Conservation (phyloP, 2,888 invertebrate genomes). For the Synergus umbraculus region DNA sequence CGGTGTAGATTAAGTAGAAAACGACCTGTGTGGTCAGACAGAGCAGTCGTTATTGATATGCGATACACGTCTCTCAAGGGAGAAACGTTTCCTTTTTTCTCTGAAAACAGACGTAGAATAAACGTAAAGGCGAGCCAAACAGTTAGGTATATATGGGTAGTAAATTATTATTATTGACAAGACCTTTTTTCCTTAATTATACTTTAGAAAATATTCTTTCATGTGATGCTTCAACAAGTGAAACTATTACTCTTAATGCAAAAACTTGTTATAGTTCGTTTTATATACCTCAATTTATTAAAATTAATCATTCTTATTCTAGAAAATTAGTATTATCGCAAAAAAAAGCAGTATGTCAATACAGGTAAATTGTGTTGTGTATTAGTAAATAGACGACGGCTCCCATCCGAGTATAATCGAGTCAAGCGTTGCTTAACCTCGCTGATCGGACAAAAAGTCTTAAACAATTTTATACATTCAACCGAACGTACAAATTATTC, state of each 20-base stretch:
- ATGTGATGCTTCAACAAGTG: neutral
- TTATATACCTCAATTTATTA: too few species aligned
- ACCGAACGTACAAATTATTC: too few species aligned
- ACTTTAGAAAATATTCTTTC: neutral
- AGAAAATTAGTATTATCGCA: too few species aligned
- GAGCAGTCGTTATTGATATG: neutral
- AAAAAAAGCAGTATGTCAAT: too few species aligned
- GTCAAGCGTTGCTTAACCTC: too few species aligned
- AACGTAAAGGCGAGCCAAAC: neutral
- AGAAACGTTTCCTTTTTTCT: neutral
- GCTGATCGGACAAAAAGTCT: too few species aligned
- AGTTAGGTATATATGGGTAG: neutral
- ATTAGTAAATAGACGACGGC: too few species aligned
- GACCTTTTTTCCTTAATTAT: neutral
- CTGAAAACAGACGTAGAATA: neutral
- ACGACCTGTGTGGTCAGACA: neutral
- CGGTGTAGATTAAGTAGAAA: slow-evolving; percentile 1
- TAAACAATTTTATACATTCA: too few species aligned
- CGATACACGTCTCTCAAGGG: neutral
- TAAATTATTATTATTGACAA: neutral
- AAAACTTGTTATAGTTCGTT: neutral
- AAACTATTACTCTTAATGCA: neutral
- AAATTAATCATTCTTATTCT: too few species aligned
- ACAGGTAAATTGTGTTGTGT: too few species aligned
- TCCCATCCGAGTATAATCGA: too few species aligned